Evolutionary conservation across 2,888 invertebrate genomes (phyloP).

Genomic region (Lithophane ornitopus): DNA sequence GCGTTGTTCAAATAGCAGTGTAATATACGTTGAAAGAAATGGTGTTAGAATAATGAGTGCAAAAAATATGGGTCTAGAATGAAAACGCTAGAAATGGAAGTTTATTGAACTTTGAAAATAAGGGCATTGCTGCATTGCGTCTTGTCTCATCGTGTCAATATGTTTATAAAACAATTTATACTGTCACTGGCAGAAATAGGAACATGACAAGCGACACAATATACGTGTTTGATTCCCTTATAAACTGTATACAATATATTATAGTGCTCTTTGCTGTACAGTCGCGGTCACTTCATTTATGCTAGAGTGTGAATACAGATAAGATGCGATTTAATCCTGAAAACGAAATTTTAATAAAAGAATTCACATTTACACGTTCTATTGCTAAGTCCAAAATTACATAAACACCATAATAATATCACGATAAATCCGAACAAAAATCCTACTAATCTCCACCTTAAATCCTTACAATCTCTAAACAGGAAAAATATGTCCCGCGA

Average conservation of each 20-base stretch:
- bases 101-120: slow-evolving; percentile 23
- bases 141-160: slow-evolving; percentile 22
- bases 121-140: slow-evolving; percentile 30
- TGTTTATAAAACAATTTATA: slow-evolving; percentile 1
- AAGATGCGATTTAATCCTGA: background rate
- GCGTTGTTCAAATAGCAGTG: background rate
- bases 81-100: background rate
- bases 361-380: background rate
- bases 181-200: background rate
- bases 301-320: background rate
- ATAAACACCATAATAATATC: background rate
- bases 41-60: slow-evolving; percentile 6
- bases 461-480: slow-evolving; percentile 9
- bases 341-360: too few relatives aligned
- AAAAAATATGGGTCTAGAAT: background rate
- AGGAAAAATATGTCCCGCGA: background rate
- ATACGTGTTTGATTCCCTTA: too few relatives aligned
- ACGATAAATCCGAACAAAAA: slow-evolving; percentile 4
- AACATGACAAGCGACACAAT: background rate
- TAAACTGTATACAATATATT: background rate
- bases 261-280: too few relatives aligned
- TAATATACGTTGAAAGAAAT: background rate
- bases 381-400: background rate
- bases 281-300: background rate
- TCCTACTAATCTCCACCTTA: slow-evolving; percentile 12